Conservation (phyloP, 2,888 invertebrate genomes). For the Tachina grossa region DNA sequence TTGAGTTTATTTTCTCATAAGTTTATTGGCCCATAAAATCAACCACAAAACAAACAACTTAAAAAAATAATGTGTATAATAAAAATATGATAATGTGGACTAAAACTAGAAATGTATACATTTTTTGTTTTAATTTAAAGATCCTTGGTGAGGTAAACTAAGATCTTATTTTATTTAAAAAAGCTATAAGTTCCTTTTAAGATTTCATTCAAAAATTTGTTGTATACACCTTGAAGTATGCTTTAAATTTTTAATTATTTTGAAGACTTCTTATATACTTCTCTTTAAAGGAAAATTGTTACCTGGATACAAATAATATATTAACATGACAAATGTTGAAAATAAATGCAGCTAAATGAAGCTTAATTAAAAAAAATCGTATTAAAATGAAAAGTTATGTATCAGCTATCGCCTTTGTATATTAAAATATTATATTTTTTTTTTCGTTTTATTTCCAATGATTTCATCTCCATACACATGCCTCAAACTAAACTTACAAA, state of each 20-base stretch:
- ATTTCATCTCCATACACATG: not conserved
- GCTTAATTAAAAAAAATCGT: slow-evolving; percentile 5
- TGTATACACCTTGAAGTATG: not conserved
- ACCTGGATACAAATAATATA: not conserved
- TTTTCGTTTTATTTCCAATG: slow-evolving; percentile 24
- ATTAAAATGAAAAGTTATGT: slow-evolving; percentile 42
- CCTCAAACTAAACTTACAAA: slow-evolving; percentile 4
- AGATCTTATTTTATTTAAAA: no score
- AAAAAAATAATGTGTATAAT: not conserved
- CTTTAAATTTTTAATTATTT: not conserved
- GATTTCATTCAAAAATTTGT: not conserved
- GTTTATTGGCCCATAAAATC: slow-evolving; percentile 23
- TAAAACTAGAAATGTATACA: not conserved
- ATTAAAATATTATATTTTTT: slow-evolving; percentile 32
- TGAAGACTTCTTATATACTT: not conserved
- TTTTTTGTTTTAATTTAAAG: not conserved
- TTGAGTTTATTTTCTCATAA: slow-evolving; percentile 16
- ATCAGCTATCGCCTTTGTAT: slow-evolving; percentile 37
- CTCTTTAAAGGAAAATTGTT: not conserved
- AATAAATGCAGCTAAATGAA: slow-evolving; percentile 20
- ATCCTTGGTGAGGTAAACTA: not conserved
- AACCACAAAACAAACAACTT: slow-evolving; percentile 2
- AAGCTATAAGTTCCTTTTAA: no score
- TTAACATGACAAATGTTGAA: slow-evolving; percentile 18
- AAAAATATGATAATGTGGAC: not conserved